phyloP scores from a whole-genome alignment of 2,797 vertebrate species.

The Pangasius krempfi region DNA sequence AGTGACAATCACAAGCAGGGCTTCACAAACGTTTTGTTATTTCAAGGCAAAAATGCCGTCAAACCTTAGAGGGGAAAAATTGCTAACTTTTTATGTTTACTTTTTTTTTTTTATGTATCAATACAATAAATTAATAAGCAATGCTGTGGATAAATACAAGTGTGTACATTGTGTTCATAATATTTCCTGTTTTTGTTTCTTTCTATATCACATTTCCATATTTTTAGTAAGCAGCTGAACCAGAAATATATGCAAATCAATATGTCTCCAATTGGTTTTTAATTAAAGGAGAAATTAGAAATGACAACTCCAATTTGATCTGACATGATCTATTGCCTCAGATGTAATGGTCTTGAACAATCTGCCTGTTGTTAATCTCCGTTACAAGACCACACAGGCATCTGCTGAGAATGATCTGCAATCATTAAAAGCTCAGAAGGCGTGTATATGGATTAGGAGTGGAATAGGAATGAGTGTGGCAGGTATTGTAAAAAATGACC shows the following conservation, averaged over 20 bases:
- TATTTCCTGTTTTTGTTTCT: background rate
- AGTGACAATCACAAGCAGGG: slow-evolving; percentile 54
- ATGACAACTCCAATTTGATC: slow-evolving; percentile 38
- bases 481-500: slow-evolving; percentile 35
- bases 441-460: slow-evolving; percentile 49
- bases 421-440: slow-evolving; percentile 53
- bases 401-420: slow-evolving; percentile 59
- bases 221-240: background rate
- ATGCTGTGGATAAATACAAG: background rate
- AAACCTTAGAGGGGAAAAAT: slow-evolving; percentile 27
- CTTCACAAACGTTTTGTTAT: slow-evolving; percentile 51
- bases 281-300: slow-evolving; percentile 43
- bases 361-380: slow-evolving; percentile 60
- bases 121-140: background rate
- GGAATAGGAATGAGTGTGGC: slow-evolving; percentile 35
- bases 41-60: slow-evolving; percentile 45
- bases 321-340: slow-evolving; percentile 51
- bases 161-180: background rate
- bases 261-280: slow-evolving; percentile 43
- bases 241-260: slow-evolving; percentile 14
- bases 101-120: background rate
- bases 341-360: slow-evolving; percentile 64
- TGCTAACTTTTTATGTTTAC: background rate
- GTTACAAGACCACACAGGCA: slow-evolving; percentile 44
- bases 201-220: background rate